Base-by-base conservation (phyloP, 1,140 invertebrate genomes). In the Drosophila tani region DNA sequence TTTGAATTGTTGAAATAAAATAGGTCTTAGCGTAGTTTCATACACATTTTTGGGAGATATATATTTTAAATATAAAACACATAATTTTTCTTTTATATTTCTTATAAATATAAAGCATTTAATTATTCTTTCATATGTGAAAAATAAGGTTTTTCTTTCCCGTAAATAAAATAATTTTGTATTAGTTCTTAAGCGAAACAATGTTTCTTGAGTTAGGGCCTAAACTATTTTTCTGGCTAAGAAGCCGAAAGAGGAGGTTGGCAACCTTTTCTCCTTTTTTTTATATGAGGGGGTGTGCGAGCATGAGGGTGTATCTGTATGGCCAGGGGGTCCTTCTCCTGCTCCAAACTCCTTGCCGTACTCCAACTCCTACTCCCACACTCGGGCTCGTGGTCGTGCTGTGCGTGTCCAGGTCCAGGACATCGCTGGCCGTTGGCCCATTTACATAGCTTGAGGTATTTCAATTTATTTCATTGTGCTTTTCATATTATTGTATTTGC, bases 401-500 rank as follows among this genome's bases (percentile, higher is more conserved):
- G 59, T 79, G 76, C 77, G 77, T 79, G 63, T 50, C 58, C 58
- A 56, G 19, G 17, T 14, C 24, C 47, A 50, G 74, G 46, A 66
- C 27, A 60, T 24, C 75, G 64, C 24, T 62, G 56, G 43, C 47
- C 43, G 32, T 8, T 55, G 66, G 55, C 64, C 80, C 84, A 86
- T 86, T 86, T 86, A 88, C 83, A 87, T 87, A 77, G 81, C 84
- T 87, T 83, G 67, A 83, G 85, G 85, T 90, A 90, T 90, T 90
- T 82, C 85, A 82, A 85, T 90, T 90, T 90, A 90, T 90, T 90
- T 90, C 81, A 90, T 90, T 90, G 81, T 88, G 81, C 79, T 85
- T 82, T 88, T 90, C 81, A 90, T 90, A 88, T 90, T 88, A 90
- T 90, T 90, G 86, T 82, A 90, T 90, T 90, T 90, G 85, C 85